Conservation (phyloP, 2,113 vertebrate species). For the Marmota flaviventris region DNA sequence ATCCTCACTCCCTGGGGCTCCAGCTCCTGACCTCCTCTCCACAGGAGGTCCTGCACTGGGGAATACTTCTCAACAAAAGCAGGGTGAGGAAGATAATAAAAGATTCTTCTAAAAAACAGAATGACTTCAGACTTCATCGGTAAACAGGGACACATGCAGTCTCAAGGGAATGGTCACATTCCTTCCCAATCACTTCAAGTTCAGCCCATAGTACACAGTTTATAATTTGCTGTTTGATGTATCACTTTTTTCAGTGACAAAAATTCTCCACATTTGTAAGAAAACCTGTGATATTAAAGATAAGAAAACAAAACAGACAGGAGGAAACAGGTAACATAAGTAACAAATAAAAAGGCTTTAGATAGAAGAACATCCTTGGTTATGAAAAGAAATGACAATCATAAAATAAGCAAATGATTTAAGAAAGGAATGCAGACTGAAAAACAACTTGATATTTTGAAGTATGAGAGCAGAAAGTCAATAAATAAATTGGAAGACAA, state of each 20-base stretch:
- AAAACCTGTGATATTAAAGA: background rate
- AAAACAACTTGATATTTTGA: background rate
- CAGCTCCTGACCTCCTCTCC: too few relatives aligned
- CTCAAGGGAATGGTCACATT: background rate
- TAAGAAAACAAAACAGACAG: background rate
- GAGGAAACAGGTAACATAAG: background rate
- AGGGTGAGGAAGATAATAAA: background rate
- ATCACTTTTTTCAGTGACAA: background rate
- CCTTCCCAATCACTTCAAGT: background rate
- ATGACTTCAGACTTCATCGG: background rate
- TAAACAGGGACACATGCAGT: background rate
- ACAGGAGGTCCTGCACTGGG: too few relatives aligned
- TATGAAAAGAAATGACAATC: background rate
- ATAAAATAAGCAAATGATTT: background rate
- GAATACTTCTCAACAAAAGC: background rate
- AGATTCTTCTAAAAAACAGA: background rate
- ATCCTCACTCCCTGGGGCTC: too few relatives aligned
- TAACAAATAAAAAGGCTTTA: background rate
- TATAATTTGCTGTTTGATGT: background rate
- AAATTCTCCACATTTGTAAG: background rate
- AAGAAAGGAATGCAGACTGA: background rate
- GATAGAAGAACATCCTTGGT: background rate
- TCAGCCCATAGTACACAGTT: background rate
- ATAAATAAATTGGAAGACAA: background rate
- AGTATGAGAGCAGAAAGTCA: background rate